These are phyloP conservation scores for Epirrhoe tristata DNA, from an alignment of 2,888 invertebrate species.

Conservation along the genomic window DNA sequence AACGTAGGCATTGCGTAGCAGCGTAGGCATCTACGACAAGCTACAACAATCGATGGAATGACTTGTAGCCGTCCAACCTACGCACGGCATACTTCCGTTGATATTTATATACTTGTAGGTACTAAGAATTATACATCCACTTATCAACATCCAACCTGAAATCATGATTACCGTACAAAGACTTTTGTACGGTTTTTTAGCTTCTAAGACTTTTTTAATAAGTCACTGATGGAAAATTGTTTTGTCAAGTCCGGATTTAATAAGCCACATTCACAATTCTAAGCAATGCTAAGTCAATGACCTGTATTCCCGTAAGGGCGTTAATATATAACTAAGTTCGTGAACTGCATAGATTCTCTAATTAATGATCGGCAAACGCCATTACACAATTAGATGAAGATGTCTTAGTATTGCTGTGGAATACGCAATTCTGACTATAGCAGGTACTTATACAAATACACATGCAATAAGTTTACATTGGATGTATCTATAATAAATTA, in stretches of 20 bases:
- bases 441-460: neutral
- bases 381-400: constrained; percentile 66
- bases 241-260: constrained; percentile 6
- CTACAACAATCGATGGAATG: constrained; percentile 2
- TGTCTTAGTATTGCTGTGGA: constrained; percentile 55
- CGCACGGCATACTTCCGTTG: neutral
- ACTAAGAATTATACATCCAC: neutral
- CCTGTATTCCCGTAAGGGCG: constrained; percentile 25
- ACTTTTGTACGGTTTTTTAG: too few relatives aligned
- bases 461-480: neutral
- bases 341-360: constrained; percentile 44
- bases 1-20: constrained; percentile 14
- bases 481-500: too few relatives aligned
- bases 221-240: neutral
- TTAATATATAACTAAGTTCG: constrained; percentile 29
- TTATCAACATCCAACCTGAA: neutral
- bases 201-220: too few relatives aligned
- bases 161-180: too few relatives aligned
- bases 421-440: constrained; percentile 33
- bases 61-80: constrained; percentile 14
- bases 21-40: constrained; percentile 26
- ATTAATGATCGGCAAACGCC: constrained; percentile 64
- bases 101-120: neutral
- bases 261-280: constrained; percentile 9
- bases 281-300: constrained; percentile 15